Percentiles rank a stretch among this genome's conserved stretches.
phyloP scores from a whole-genome alignment of 1,140 invertebrate genomes.

The Coelopa frigida region DNA sequence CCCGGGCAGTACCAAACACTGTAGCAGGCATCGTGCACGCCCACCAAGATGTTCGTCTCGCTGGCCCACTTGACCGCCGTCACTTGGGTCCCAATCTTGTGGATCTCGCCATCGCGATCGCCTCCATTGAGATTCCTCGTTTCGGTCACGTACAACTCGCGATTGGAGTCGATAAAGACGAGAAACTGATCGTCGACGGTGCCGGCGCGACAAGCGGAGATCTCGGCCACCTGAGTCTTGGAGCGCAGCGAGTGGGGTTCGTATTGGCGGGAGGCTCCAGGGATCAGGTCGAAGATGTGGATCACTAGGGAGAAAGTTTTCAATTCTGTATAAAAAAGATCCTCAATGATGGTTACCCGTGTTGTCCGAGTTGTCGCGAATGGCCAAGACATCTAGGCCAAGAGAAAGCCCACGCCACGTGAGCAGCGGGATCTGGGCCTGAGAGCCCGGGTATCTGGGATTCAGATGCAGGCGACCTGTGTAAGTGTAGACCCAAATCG shows the following conservation, averaged over 20 bases:
- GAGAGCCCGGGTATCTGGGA: constrained; percentile 65
- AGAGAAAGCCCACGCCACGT: constrained; percentile 64
- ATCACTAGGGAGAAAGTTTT: constrained; percentile 51
- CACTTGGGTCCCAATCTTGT: constrained; percentile 73
- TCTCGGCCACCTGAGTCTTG: constrained; percentile 57
- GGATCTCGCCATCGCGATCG: constrained; percentile 45
- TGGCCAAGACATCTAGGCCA: constrained; percentile 69
- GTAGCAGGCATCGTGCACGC: constrained; percentile 71
- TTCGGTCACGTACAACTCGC: constrained; percentile 67
- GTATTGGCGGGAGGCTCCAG: constrained; percentile 64
- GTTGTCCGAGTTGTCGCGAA: constrained; percentile 67
- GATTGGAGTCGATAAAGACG: constrained; percentile 74
- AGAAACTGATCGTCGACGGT: constrained; percentile 58
- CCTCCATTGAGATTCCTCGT: constrained; percentile 47
- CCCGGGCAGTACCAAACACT: constrained; percentile 83
- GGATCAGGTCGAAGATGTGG: constrained; percentile 71
- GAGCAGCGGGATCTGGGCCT: constrained; percentile 40
- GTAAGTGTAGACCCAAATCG: constrained; percentile 73
- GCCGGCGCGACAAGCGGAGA: constrained; percentile 70
- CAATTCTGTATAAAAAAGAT: constrained; percentile 2
- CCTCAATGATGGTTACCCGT: constrained; percentile 50
- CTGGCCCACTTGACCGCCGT: constrained; percentile 76
- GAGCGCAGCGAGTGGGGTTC: constrained; percentile 51
- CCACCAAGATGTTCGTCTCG: constrained; percentile 74
- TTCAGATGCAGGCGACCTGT: constrained; percentile 71